Conservation (phyloP, 1,140 invertebrate genomes). For the Drosophila subobscura region DNA sequence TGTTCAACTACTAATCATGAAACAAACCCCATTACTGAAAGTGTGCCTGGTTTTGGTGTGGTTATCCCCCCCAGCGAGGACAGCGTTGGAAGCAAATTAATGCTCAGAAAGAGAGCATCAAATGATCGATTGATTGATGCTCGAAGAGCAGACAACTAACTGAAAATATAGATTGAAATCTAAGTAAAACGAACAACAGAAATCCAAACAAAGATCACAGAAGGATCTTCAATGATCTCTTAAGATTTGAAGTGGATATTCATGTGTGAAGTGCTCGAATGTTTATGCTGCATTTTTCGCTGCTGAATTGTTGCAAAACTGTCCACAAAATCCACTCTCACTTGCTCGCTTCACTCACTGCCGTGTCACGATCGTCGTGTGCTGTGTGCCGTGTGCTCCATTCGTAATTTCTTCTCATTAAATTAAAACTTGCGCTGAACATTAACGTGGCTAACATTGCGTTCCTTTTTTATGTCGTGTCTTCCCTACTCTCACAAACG, state of each 20-base stretch:
- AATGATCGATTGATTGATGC: constrained; percentile 30
- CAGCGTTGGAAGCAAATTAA: constrained; percentile 71
- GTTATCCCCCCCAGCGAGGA: constrained; percentile 73
- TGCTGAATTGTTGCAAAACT: too few relatives aligned
- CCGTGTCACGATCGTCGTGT: constrained; percentile 61
- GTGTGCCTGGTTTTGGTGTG: constrained; percentile 53
- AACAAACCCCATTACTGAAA: constrained; percentile 76
- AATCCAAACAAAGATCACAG: too few relatives aligned
- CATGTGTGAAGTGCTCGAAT: too few relatives aligned
- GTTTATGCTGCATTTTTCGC: too few relatives aligned
- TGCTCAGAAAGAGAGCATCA: constrained; percentile 33
- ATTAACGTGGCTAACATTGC: constrained; percentile 56
- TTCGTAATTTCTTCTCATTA: constrained; percentile 83
- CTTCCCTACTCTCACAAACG: constrained; percentile 52
- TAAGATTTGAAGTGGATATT: too few relatives aligned
- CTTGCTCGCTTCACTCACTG: constrained; percentile 66
- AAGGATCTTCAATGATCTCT: too few relatives aligned
- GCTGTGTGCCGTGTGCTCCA: constrained; percentile 58
- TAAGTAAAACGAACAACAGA: too few relatives aligned
- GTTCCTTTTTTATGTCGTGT: constrained; percentile 76
- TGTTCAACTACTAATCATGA: constrained; percentile 75
- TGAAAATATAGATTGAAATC: too few relatives aligned
- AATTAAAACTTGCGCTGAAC: constrained; percentile 25
- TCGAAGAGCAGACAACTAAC: too few relatives aligned
- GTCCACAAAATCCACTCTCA: constrained; percentile 36